A percentile compares a stretch with the other conserved stretches of the same genome.
phyloP scores from a whole-genome alignment of 2,888 invertebrate genomes.

The Adela reaumurella region DNA sequence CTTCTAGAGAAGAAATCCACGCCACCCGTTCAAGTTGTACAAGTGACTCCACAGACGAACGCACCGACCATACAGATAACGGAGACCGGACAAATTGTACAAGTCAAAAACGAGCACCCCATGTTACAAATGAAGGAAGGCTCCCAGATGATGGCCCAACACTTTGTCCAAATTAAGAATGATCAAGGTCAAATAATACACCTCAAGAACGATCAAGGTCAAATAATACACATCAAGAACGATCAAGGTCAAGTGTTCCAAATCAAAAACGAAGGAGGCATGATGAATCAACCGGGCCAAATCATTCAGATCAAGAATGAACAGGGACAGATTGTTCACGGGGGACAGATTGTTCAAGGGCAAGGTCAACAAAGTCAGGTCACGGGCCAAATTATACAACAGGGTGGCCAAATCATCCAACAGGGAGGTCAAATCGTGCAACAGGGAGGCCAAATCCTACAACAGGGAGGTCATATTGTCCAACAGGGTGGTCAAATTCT shows the following conservation, averaged over 20 bases:
- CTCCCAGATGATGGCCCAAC: slow-evolving; percentile 16
- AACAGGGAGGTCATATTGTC: background rate
- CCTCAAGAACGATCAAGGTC: slow-evolving; percentile 44
- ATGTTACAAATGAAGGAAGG: slow-evolving; percentile 22
- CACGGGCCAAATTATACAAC: background rate
- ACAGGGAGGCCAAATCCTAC: background rate
- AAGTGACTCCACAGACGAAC: slow-evolving; percentile 39
- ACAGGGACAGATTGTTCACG: background rate
- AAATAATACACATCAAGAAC: slow-evolving; percentile 39
- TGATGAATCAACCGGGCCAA: background rate
- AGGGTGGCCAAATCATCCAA: background rate
- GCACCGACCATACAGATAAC: slow-evolving; percentile 49
- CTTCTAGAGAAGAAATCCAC: slow-evolving; percentile 72
- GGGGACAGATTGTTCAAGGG: background rate
- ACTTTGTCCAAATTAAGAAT: slow-evolving; percentile 43
- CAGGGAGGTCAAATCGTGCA: background rate
- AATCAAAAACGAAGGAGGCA: slow-evolving; percentile 1
- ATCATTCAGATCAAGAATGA: slow-evolving; percentile 1
- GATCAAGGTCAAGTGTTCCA: slow-evolving; percentile 29
- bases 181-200: slow-evolving; percentile 45
- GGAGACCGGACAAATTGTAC: slow-evolving; percentile 45
- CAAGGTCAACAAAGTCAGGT: background rate
- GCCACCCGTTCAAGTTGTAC: slow-evolving; percentile 49
- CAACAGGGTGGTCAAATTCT: background rate
- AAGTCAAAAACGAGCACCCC: slow-evolving; percentile 34